Evolutionary conservation across 1,140 invertebrate species (phyloP).

Genomic region (Hyphantria cunea): DNA sequence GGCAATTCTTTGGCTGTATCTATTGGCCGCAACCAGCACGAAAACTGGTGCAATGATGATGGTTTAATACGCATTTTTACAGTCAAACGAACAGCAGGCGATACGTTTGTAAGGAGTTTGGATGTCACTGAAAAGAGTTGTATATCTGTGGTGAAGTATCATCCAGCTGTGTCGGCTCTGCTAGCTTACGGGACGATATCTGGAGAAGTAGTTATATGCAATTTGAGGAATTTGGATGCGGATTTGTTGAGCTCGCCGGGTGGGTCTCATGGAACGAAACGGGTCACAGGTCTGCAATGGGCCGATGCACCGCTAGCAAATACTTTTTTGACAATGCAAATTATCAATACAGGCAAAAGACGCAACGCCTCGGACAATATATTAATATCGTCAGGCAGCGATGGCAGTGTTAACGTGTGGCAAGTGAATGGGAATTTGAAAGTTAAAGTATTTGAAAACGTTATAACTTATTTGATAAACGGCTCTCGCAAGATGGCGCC

Average conservation of each 20-base stretch:
- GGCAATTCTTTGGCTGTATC: slow-evolving; percentile 66
- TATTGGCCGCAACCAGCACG: slow-evolving; percentile 55
- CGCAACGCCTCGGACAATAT: slow-evolving; percentile 63
- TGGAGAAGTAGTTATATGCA: slow-evolving; percentile 66
- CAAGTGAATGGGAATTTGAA: slow-evolving; percentile 54
- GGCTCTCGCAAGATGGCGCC: slow-evolving; percentile 38
- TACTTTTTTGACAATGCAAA: slow-evolving; percentile 54
- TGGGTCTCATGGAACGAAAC: slow-evolving; percentile 53
- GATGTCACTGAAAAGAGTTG: slow-evolving; percentile 66
- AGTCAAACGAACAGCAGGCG: slow-evolving; percentile 48
- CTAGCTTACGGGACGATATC: slow-evolving; percentile 64
- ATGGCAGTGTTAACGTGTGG: slow-evolving; percentile 64
- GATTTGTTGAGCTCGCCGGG: slow-evolving; percentile 50
- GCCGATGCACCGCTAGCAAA: slow-evolving; percentile 57
- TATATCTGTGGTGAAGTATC: slow-evolving; percentile 59
- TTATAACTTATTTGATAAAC: slow-evolving; percentile 54
- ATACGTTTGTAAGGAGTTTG: slow-evolving; percentile 52
- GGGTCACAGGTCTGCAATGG: slow-evolving; percentile 57
- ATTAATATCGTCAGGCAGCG: slow-evolving; percentile 55
- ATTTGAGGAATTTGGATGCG: slow-evolving; percentile 47
- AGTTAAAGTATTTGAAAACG: slow-evolving; percentile 50
- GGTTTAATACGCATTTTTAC: slow-evolving; percentile 62
- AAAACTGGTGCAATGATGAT: slow-evolving; percentile 60
- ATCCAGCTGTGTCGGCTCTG: slow-evolving; percentile 57
- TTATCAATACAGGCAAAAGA: slow-evolving; percentile 56